Base-by-base conservation (phyloP, 2,797 vertebrate species). In the Yasuhikotakia modesta region DNA sequence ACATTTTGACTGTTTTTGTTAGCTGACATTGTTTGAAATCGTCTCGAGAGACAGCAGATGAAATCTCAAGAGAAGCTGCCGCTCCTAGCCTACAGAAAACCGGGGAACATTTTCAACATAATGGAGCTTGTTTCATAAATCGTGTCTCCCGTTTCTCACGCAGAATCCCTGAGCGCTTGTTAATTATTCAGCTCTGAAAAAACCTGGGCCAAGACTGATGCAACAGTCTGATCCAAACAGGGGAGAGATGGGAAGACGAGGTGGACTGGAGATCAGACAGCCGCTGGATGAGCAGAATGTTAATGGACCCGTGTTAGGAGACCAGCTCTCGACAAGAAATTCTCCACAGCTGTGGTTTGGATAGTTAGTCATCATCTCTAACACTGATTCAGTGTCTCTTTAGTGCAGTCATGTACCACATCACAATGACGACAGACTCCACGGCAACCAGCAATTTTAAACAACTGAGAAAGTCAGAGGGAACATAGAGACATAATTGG, bases 101-200 rank as follows among this genome's bases (percentile, higher is more conserved):
- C 43, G 46, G 17, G 52, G 39, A 76, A 79, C 76, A 67, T 83
- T 87, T 81, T 79, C 50, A 71, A 67, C 22, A 52, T 68, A 76
- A 67, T 77, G 17, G 77, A 77, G 22, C 4, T 17, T 69, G 70
- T 50, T 66, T 78, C 21, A 53, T 65, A 46, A 73, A 27, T 76
- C 39, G 30, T 55, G 43, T 69, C 72, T 67, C 21, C 16, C 16
- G 3, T 32, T 53, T 66, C 53, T 76, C 12, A 27, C 39, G 12
- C 58, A 50, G 27, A 55, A 70, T 53, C 39, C 79, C 16, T 4
- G 52, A 55, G 46, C 61, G 35, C 57, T n/a, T 55, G 32, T 70
- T 64, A 67, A 71, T 76, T 71, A 76, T 71, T 71, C 61, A 45
- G 19, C 24, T 21, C 88, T 87, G 82, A 88, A 87, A 82, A 85